Conservation (phyloP, 2,888 invertebrate genomes). For the Agriopis marginaria region DNA sequence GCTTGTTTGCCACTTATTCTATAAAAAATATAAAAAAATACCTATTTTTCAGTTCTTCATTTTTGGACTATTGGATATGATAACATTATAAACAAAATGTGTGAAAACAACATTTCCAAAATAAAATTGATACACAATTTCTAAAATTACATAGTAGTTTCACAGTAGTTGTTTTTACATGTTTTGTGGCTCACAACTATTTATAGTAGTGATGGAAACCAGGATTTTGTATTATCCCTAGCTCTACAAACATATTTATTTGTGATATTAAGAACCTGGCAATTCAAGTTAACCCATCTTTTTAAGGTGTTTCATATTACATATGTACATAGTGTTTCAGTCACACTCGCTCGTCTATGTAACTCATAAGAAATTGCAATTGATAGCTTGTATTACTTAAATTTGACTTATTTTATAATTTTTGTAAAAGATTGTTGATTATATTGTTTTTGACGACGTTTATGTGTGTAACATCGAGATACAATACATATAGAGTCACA, state of each 20-base stretch:
- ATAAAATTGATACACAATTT: no score
- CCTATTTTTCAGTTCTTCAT: no score
- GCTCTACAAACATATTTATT: no score
- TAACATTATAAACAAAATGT: no score
- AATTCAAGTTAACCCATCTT: no score
- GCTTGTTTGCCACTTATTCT: no score
- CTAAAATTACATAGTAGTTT: neutral
- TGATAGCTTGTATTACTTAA: conserved; percentile 50
- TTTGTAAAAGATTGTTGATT: conserved; percentile 11
- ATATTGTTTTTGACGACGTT: conserved; percentile 15
- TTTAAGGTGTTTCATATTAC: no score
- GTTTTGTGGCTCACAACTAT: neutral
- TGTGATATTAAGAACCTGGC: no score
- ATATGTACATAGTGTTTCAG: neutral
- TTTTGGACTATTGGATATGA: no score
- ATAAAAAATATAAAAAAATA: no score
- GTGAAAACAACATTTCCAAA: no score
- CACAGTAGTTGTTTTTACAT: neutral
- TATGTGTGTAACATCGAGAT: neutral
- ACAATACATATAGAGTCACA: no score
- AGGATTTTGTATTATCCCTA: neutral
- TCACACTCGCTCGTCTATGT: conserved; percentile 46
- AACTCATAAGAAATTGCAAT: conserved; percentile 50
- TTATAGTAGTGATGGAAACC: neutral
- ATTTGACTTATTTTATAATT: conserved; percentile 46